These are phyloP conservation scores for Danaus plexippus DNA, from an alignment of 1,140 invertebrate species.

Conservation along the genomic window DNA sequence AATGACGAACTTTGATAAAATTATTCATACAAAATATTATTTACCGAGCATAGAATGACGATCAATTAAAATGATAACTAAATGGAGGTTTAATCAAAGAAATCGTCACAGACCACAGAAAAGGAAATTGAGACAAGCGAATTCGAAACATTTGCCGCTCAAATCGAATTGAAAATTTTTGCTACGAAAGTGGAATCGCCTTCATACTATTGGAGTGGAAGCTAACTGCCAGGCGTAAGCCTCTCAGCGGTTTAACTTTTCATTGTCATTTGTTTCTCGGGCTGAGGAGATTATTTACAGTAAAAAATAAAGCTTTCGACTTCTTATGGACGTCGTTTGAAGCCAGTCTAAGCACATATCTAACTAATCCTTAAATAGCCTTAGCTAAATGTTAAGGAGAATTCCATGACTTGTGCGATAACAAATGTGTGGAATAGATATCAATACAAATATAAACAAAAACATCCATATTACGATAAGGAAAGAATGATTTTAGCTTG, in stretches of 20 bases:
- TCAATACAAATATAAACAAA: neutral
- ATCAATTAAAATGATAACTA: no score
- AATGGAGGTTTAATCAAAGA: no score
- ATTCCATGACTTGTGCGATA: neutral
- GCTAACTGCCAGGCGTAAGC: constrained; percentile 4
- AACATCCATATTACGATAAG: neutral
- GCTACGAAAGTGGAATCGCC: constrained; percentile 8
- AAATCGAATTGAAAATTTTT: constrained; percentile 12
- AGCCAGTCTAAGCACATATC: neutral
- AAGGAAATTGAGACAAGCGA: neutral
- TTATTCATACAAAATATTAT: no score
- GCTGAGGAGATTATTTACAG: constrained; percentile 7
- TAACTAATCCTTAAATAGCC: no score
- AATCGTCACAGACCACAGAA: no score
- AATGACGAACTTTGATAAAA: no score
- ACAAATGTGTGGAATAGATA: neutral
- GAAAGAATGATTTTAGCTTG: no score
- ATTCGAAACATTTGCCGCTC: constrained; percentile 10
- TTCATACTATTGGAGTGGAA: neutral
- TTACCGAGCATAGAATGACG: no score
- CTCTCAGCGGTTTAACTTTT: constrained; percentile 15
- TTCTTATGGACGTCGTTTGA: neutral
- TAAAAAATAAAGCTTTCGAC: neutral
- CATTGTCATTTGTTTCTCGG: constrained; percentile 14
- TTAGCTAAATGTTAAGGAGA: neutral